Evolutionary conservation across 2,113 vertebrate species (phyloP), one percentile per base, ranked within the genome.

Genomic region (Notarius quadriscutis): DNA sequence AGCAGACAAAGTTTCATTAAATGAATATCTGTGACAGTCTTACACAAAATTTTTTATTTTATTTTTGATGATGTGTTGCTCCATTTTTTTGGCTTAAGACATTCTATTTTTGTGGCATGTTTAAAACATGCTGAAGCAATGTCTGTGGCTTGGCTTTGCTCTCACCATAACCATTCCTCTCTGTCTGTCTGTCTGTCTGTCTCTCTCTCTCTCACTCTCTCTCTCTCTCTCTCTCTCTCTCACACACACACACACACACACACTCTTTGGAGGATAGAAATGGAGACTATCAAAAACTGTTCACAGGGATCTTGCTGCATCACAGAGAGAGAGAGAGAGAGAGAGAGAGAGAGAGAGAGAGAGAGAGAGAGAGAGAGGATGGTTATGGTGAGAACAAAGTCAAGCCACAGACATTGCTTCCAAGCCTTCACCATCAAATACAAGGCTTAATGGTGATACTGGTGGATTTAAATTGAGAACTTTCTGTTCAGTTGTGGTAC

Each of bases 401-500:
- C 93, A 94, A 94, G 89, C 93, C 93, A 80, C 93, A 93, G 77
- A 91, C 69, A 62, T 87, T 86, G 85, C 85, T 86, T 92, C 91
- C 88, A 93, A 92, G 90, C 91, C 89, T 91, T 85, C 58, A 75
- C 90, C 89, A 93, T 90, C 86, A 91, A 92, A 92, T 90, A 92
- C 89, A 86, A 89, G 90, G 88, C 87, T 72, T 17, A 25, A 81
- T 86, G 87, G 88, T 89, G 92, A 94, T 91, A 90, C 88, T 85
- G 89, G 84, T 88, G 91, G 90, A 92, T 90, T 91, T 87, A 91
- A 74, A 92, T 88, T 81, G 74, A 81, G 25, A 81, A 87, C 89
- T 65, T 75, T 86, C 55, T 88, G 67, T 86, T 74, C 72, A 77
- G 83, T 51, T 51, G 20, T 84, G 72, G 50, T 83, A 78, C 72